Evolutionary conservation across 2,113 vertebrate species (phyloP), one percentile per base, ranked within the genome.

Genomic region (Calypte anna): DNA sequence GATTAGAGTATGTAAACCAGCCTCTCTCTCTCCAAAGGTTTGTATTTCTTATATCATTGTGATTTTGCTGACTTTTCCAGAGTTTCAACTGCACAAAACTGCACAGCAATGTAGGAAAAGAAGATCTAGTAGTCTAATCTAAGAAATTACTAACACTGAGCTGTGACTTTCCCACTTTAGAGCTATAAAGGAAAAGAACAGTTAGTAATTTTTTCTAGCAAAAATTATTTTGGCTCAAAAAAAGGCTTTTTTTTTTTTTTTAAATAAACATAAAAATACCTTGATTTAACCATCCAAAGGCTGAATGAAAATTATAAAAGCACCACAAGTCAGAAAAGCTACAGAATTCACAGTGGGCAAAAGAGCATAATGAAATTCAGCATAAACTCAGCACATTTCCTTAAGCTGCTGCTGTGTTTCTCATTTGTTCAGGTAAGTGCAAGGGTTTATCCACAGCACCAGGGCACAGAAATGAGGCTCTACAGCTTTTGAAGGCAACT

Each of bases 271-370:
- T 63, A 96, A 93, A 67, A 95, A 95, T 92, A 94, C 64, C 70
- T 95, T 87, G 82, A 88, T 95, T 97, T 96, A 89, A 94, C 81
- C 64, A 90, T 89, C 66, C 64, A 82, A 96, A 95, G 53, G 69
- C 63, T 46, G 85, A 96, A 94, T 80, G 79, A 95, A 68, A 94
- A 76, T 53, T 22, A 92, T 12, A 91, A 55, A 55, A 97, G 96
- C 94, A 97, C 95, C 94, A 0, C 40, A 76, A 66, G 70, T 88
- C 86, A 78, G 53, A 94, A 95, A 92, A 92, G 80, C 93, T 93
- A 94, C 76, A 82, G 81, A 91, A 94, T 96, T 97, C 96, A 97
- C 95, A 97, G 93, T 95, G 94, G 88, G 89, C 93, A 92, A 89
- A 54, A 86, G 78, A 92, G 48, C 33, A 68, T 64, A 62, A 94